Evolutionary conservation across 1,140 invertebrate species (phyloP), one percentile per base, ranked within the genome.

Genomic region (Megalonaias nervosa): DNA sequence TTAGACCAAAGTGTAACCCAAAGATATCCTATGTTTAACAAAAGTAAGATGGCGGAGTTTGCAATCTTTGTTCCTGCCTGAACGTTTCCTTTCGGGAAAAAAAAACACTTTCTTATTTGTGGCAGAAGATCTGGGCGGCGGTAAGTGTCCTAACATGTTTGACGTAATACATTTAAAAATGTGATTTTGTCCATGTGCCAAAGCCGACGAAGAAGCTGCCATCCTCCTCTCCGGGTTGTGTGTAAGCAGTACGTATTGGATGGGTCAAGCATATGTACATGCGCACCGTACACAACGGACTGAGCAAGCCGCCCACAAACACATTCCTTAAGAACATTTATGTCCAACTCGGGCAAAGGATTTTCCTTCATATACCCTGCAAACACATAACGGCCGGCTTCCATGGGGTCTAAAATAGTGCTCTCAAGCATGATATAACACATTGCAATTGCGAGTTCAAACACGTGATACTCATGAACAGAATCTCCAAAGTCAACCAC

Each of bases 401-500:
- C 90, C 1, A 95, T 84, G 0, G 88, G 85, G 67, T 90, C 85
- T 31, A 91, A 75, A 67, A 93, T 91, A 13, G 62, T 31, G 1
- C 92, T 91, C 60, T 94, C 88, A 13, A 96, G 86, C 83, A 97
- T 95, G 92, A 95, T 94, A 88, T 97, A 97, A 58, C 94, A 93
- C 84, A 97, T 93, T 6, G 93, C 89, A 72, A 97, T 94, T 17
- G 95, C 95, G 57, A 97, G 83, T 84, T 98, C 96, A 88, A 96
- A 97, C 21, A 97, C 87, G 60, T 94, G 93, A 83, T 93, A 95
- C 0, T 93, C 93, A 66, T 92, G 89, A 64, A 95, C 94, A 2
- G 93, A 93, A 88, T 97, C 96, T 0, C 95, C 95, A 87, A 97
- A 97, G 91, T 98, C 97, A 14, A 98, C 93, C 48, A 97, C 90